Percentiles rank a stretch among this genome's conserved stretches.
Evolutionary conservation across 2,113 vertebrate genomes (phyloP).

Genomic region (Anoplopoma fimbria): DNA sequence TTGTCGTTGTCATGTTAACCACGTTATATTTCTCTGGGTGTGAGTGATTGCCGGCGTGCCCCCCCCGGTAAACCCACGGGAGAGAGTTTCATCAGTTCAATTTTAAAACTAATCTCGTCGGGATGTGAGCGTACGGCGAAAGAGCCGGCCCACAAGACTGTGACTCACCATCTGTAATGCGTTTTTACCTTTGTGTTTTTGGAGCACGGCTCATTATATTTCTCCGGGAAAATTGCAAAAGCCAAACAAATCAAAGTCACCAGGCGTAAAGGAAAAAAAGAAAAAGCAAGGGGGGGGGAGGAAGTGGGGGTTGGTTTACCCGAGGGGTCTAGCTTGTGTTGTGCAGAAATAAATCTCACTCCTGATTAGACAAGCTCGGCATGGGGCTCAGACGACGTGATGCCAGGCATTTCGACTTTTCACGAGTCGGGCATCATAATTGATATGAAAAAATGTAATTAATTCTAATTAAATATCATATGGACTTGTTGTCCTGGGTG

Average conservation of each 20-base stretch:
- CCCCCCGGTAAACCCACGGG: conserved; percentile 33
- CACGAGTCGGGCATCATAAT: conserved; percentile 34
- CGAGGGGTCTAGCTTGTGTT: conserved; percentile 57
- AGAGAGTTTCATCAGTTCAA: conserved; percentile 51
- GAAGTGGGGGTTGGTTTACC: conserved; percentile 40
- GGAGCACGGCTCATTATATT: conserved; percentile 37
- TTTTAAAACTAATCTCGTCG: conserved; percentile 63
- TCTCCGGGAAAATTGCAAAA: conserved; percentile 44
- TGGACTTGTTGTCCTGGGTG: not conserved
- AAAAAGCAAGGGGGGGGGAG: not conserved
- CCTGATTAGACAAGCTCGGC: conserved; percentile 54
- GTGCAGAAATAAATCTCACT: conserved; percentile 55
- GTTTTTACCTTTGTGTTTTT: conserved; percentile 40
- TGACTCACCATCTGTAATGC: conserved; percentile 38
- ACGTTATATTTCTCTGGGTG: conserved; percentile 29
- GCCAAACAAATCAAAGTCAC: conserved; percentile 55
- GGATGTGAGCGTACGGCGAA: not conserved
- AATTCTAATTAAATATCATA: conserved; percentile 30
- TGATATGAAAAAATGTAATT: conserved; percentile 46
- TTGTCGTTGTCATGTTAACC: conserved; percentile 45
- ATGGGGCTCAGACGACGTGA: conserved; percentile 18
- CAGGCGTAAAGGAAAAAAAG: conserved; percentile 14
- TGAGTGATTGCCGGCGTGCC: not conserved
- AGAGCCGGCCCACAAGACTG: not conserved
- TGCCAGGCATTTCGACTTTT: conserved; percentile 41